Evolutionary conservation across 2,888 invertebrate species (phyloP), one percentile per base, ranked within the genome.

Genomic region (Nephrotoma appendiculata): DNA sequence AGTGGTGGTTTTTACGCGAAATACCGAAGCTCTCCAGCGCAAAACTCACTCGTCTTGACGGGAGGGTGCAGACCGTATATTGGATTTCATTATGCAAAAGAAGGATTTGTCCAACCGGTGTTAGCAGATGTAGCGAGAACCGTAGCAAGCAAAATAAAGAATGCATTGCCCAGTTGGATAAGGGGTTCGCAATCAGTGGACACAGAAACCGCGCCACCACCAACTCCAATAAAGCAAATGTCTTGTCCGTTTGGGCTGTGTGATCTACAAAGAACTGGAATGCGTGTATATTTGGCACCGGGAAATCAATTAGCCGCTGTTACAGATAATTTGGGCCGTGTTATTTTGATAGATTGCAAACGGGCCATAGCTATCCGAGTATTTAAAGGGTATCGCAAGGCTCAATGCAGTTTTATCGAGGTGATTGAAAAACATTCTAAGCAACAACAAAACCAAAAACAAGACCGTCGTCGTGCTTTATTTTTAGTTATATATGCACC

Each of bases 311-410:
- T 98, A 5, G 96, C 96, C 0, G 96, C 96, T 0, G 93, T 97
- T 83, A 94, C 96, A 0, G 99, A 99, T 91, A 95, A 94, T 88
- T 94, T 97, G 89, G 98, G 98, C 42, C 94, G 99, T 87, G 96
- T 99, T 0, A 94, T 96, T 83, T 92, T 99, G 15, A 92, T 99
- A 45, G 98, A 99, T 91, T 94, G 96, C 12, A 93, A 93, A 86
- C 94, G 94, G 88, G 97, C 98, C 0, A 93, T 96, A 86, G 94
- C 96, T 41, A 92, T 98, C 57, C 93, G 97, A 86, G 95, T 98
- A 90, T 98, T 98, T 94, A 99, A 99, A 92, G 99, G 99, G 4
- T 99, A 98, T 91, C 93, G 99, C 86, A 98, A 99, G 90, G 98
- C 99, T 0, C 97, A 99, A 90, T 97, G 98, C 90, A 97, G 97